Evolutionary conservation across 2,797 vertebrate genomes (phyloP).

Genomic region (Chelmon rostratus): DNA sequence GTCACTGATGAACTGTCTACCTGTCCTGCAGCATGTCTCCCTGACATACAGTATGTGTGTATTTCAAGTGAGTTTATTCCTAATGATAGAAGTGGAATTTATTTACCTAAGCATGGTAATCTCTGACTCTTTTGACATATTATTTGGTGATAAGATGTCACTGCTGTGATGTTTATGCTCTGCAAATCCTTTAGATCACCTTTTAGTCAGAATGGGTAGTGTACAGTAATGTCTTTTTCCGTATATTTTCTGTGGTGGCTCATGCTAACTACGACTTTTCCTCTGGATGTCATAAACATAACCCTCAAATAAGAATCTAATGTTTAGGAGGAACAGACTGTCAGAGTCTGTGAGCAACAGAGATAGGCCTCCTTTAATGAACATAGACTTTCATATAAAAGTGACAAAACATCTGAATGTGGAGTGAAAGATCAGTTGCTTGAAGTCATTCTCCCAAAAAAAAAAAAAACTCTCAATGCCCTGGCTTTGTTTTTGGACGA

Average conservation of each 20-base stretch:
- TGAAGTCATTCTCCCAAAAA: slow-evolving; percentile 55
- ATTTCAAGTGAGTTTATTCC: slow-evolving; percentile 18
- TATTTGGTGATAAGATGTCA: slow-evolving; percentile 53
- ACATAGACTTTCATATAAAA: slow-evolving; percentile 46
- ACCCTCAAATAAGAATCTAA: slow-evolving; percentile 32
- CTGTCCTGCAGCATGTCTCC: slow-evolving; percentile 43
- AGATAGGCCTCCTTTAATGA: slow-evolving; percentile 37
- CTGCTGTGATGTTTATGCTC: slow-evolving; percentile 42
- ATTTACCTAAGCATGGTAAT: slow-evolving; percentile 49
- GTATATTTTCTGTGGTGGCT: slow-evolving; percentile 16
- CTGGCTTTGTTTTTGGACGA: slow-evolving; percentile 52
- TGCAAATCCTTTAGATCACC: slow-evolving; percentile 52
- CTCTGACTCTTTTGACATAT: slow-evolving; percentile 39
- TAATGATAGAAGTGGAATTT: slow-evolving; percentile 43
- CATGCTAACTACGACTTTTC: slow-evolving; percentile 3
- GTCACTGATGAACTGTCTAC: slow-evolving; percentile 42
- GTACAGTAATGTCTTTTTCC: slow-evolving; percentile 30
- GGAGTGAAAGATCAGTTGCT: slow-evolving; percentile 50
- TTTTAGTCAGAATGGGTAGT: slow-evolving; percentile 45
- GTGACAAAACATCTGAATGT: slow-evolving; percentile 45
- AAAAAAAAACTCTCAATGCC: slow-evolving; percentile 28
- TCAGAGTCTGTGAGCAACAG: slow-evolving; percentile 1
- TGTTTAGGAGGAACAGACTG: slow-evolving; percentile 33
- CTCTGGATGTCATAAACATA: slow-evolving; percentile 43
- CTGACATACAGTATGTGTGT: slow-evolving; percentile 19